Evolutionary conservation across 2,113 vertebrate species (phyloP), one percentile per base, ranked within the genome.

Genomic region (Chloropsis hardwickii): DNA sequence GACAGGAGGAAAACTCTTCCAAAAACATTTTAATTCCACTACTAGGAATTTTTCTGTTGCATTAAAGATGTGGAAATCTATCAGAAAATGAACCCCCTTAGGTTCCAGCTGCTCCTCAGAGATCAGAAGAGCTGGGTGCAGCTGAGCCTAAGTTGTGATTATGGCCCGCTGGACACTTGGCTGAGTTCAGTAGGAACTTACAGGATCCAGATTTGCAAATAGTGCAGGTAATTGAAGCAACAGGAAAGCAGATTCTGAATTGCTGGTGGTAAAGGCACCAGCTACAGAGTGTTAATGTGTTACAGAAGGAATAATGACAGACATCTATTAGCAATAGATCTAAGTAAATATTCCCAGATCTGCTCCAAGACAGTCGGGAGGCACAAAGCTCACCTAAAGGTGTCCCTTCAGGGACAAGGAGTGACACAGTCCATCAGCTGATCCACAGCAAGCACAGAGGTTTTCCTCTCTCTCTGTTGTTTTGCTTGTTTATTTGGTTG

Each of bases 161-260:
- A 2, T 6, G 42, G 31, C n/a, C 29, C 12, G 17, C 3, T 54
- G 12, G 31, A 23, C 22, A 7, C 31, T 28, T 42, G 62, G 27
- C 40, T 2, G 6, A 70, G 35, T 48, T 67, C 35, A 44, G 0
- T 9, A 29, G 28, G 31, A 42, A 4, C 7, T 61, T 67, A 10
- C 1, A 3, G 7, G 21, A 42, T 61, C 23, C 27, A 33, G 40
- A 11, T 47, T 42, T 0, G 0, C 6, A 2, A 37, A 24, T 17
- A 47, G 25, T 24, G 22, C 0, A 0, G 18, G 77, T 35, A 10
- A 21, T 31, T 37, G 40, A 67, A 73, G 53, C 0, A 1, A 61
- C 14, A 24, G 60, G 47, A 67, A 37, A 60, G 31, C 12, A 54
- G 25, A 40, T 35, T 67, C 11, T 54, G 29, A 54, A 48, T 42